A percentile compares a stretch with the other conserved stretches of the same genome.
Evolutionary conservation across 2,797 vertebrate species (phyloP).

Genomic region (Spinus olivaceus): DNA sequence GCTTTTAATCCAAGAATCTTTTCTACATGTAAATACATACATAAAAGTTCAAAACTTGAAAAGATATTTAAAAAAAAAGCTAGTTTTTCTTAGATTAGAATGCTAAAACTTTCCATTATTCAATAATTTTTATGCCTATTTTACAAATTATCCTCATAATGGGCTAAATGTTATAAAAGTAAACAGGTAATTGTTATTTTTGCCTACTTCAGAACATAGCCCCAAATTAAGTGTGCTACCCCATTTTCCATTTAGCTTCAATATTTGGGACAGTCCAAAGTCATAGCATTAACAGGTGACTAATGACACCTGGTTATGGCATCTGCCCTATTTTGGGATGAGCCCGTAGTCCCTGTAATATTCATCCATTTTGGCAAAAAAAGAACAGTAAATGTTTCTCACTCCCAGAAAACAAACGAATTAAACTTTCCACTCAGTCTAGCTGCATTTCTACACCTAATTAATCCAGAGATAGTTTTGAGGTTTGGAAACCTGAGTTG

Average conservation of each 20-base stretch:
- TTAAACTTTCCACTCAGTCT: neutral
- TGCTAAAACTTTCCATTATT: neutral
- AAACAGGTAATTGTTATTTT: neutral
- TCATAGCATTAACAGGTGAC: neutral
- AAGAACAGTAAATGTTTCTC: neutral
- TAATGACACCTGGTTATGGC: neutral
- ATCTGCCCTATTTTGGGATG: neutral
- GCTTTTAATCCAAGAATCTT: neutral
- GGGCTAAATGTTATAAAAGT: neutral
- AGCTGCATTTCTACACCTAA: neutral
- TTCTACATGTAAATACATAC: fast-evolving
- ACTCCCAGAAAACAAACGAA: neutral
- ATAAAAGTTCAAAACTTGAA: neutral
- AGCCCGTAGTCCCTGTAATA: neutral
- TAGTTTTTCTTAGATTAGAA: neutral
- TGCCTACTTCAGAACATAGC: neutral
- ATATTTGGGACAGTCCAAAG: neutral
- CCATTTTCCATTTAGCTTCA: neutral
- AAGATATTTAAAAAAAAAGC: neutral
- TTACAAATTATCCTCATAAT: neutral
- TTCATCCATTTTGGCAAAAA: neutral
- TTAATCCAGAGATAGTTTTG: neutral
- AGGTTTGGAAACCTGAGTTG: neutral
- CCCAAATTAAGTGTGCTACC: neutral
- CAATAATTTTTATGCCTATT: neutral